These are phyloP conservation scores for Columbina picui DNA, from an alignment of 2,113 vertebrate genomes.

Conservation along the genomic window DNA sequence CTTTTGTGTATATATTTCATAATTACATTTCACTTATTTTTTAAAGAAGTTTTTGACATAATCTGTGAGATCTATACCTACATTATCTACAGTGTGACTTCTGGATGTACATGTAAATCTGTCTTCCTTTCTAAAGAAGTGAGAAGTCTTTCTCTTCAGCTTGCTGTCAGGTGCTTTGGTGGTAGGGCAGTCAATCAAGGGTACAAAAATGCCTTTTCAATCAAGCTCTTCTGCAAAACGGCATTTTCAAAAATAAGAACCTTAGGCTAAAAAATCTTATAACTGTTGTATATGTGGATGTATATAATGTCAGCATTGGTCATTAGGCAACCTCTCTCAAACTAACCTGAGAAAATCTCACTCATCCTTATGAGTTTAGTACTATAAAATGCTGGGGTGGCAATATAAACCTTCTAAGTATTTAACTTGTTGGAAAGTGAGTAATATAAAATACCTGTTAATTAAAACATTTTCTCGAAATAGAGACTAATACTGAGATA, in stretches of 20 bases:
- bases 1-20: not conserved
- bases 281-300: not conserved
- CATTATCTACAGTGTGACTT: not conserved
- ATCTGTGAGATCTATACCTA: not conserved
- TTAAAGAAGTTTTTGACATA: not conserved
- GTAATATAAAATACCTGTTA: not conserved
- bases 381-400: not conserved
- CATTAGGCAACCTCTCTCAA: not conserved
- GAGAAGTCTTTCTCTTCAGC: not conserved
- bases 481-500: not conserved
- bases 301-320: not conserved
- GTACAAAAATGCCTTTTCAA: not conserved
- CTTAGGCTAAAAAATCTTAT: not conserved
- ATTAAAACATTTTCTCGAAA: not conserved
- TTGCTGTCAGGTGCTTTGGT: not conserved
- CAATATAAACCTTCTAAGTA: not conserved
- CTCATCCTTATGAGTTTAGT: not conserved
- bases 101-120: not conserved
- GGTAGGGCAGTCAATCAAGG: not conserved
- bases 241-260: not conserved
- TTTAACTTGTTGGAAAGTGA: not conserved
- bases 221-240: not conserved
- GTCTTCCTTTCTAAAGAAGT: not conserved
- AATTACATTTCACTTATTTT: not conserved
- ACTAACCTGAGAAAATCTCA: not conserved